phyloP scores from a whole-genome alignment of 2,797 vertebrate species.

The Pampus argenteus region DNA sequence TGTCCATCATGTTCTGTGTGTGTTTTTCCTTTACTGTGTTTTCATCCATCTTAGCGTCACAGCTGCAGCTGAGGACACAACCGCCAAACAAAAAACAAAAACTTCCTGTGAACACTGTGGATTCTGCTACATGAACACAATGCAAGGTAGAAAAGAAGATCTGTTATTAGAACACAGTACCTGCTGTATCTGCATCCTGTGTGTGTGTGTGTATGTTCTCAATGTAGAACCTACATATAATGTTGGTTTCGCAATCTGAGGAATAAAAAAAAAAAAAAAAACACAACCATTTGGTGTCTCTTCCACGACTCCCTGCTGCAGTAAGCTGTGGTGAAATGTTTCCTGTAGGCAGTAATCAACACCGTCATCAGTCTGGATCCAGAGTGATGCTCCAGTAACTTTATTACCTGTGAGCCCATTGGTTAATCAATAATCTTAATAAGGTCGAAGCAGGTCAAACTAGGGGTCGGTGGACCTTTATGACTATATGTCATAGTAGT shows the following conservation, averaged over 20 bases:
- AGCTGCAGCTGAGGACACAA: not conserved
- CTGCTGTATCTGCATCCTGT: not conserved
- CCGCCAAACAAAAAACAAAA: not conserved
- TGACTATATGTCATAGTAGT: not conserved
- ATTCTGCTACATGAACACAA: not conserved
- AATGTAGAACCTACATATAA: not conserved
- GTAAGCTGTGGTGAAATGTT: not conserved
- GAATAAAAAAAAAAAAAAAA: no score
- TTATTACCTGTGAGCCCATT: slow-evolving; percentile 30
- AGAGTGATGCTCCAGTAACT: slow-evolving; percentile 15
- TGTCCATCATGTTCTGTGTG: not conserved
- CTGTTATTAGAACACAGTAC: no score
- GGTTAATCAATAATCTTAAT: slow-evolving; percentile 44
- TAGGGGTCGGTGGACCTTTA: not conserved
- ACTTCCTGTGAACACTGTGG: not conserved
- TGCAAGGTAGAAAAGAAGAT: not conserved
- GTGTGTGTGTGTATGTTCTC: not conserved
- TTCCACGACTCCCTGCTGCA: not conserved
- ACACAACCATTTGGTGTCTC: not conserved
- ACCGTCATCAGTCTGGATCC: slow-evolving; percentile 8
- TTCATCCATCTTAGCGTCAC: not conserved
- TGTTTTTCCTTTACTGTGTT: not conserved
- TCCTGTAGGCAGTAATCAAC: not conserved
- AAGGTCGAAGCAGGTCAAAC: slow-evolving; percentile 22
- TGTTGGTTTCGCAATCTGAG: not conserved